These are phyloP conservation scores for Edolisoma coerulescens DNA, from an alignment of 2,113 vertebrate genomes.

Conservation along the genomic window DNA sequence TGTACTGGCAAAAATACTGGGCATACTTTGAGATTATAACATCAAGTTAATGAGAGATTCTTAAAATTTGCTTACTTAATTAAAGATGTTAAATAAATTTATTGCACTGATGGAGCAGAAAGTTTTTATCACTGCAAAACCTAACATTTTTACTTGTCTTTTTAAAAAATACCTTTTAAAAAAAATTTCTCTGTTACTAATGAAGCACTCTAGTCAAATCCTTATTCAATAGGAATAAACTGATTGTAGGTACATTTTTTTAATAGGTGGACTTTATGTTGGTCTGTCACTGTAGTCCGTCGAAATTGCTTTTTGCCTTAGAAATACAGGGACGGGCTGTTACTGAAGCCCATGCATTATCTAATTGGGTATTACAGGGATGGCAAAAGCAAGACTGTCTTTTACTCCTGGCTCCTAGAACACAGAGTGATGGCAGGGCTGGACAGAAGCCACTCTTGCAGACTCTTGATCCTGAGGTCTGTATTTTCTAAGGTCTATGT, in stretches of 20 bases:
- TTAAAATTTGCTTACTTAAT: background rate
- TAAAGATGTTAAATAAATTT: background rate
- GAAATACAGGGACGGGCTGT: background rate
- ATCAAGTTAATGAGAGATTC: background rate
- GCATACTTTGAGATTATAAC: background rate
- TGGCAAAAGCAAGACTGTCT: background rate
- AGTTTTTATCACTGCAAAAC: background rate
- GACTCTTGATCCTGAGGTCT: background rate
- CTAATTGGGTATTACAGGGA: background rate
- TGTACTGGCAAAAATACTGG: background rate
- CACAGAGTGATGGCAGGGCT: background rate
- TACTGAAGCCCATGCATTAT: background rate
- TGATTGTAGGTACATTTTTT: background rate
- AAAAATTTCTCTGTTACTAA: background rate
- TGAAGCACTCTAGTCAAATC: background rate
- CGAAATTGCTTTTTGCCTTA: background rate
- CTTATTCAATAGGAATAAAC: background rate
- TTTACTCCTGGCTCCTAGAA: background rate
- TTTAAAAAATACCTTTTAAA: background rate
- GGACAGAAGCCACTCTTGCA: background rate
- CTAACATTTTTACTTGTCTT: background rate
- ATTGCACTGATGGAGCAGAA: background rate
- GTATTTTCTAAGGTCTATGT: background rate
- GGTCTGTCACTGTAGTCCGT: background rate
- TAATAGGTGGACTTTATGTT: background rate